Base-by-base conservation (phyloP, 2,888 invertebrate species). In the Drosophila antonietae region DNA sequence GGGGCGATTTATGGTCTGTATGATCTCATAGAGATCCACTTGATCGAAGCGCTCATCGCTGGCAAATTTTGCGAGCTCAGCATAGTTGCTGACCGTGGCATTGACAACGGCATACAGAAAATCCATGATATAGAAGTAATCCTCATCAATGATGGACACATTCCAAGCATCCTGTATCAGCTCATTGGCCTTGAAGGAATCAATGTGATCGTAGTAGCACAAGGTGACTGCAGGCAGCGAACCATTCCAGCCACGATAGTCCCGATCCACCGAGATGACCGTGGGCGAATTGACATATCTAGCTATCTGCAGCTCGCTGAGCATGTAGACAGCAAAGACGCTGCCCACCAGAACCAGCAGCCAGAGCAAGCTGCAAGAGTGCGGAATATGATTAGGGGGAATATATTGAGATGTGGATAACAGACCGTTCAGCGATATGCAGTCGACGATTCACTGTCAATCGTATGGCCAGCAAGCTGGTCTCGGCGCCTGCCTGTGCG, bases 71-170 rank as follows among this genome's bases (percentile, higher is more conserved):
- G 91, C 83, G 57, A 94, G 87, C 39, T 91, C 90, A 0, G 80
- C 81, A 74, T 94, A 92, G 69, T 92, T 93, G 20, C 83, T 78
- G 44, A 93, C 93, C 0, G 93, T 93, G n/a, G 93, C 85, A 88
- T 94, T 94, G 5, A 94, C 91, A 14, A 94, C 92, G 7, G 92
- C 88, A 72, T 91, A 91, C 0, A 94, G 81, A 75, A 94, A 94
- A 57, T 93, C 91, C 80, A 92, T 84, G 57, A 94, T 94, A 75
- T 94, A 93, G 14, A 92, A 86, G 72, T 93, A 94, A 33, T 93
- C 93, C 63, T 92, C 87, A 68, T 94, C 90, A 0, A 90, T 78
- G 31, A 90, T 80, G 9, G 92, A 91, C 12, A 94, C 80, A 70
- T 93, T 92, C 94, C 94, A 94, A 56, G 88, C 79, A 1, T 88